phyloP scores from a whole-genome alignment of 2,888 invertebrate species.

The Drosophila longiperda region DNA sequence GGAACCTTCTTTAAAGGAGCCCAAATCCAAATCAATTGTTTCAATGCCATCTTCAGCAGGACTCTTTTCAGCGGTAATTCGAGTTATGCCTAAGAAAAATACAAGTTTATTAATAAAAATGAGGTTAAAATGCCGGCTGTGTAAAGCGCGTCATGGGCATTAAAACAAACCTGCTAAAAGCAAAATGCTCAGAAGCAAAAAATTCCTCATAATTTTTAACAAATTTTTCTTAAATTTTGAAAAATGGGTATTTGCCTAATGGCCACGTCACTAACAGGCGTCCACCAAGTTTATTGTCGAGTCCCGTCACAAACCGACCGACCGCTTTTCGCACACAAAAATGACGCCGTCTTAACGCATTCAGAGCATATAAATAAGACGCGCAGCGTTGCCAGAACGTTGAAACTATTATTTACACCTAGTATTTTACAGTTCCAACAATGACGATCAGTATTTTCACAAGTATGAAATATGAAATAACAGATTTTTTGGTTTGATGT shows the following conservation, averaged over 20 bases:
- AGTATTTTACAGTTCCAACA: conserved; percentile 37
- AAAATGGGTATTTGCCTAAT: conserved; percentile 37
- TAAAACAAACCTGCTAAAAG: conserved; percentile 79
- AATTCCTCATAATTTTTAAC: conserved; percentile 77
- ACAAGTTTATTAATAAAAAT: conserved; percentile 25
- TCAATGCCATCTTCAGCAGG: conserved; percentile 83
- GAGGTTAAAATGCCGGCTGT: conserved; percentile 69
- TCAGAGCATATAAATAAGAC: conserved; percentile 50
- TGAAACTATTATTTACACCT: conserved; percentile 9
- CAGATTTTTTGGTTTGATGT: not conserved
- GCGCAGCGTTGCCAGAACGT: conserved; percentile 33
- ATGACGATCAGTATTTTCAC: not conserved
- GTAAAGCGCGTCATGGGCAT: conserved; percentile 29
- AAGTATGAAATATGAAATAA: not conserved
- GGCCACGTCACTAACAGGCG: conserved; percentile 66
- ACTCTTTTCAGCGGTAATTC: conserved; percentile 74
- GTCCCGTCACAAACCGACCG: conserved; percentile 30
- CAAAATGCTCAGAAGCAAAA: conserved; percentile 78
- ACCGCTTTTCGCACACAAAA: conserved; percentile 54
- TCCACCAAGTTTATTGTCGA: conserved; percentile 11
- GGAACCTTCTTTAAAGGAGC: conserved; percentile 93
- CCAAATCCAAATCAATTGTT: conserved; percentile 91
- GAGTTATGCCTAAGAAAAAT: conserved; percentile 68
- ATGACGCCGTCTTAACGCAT: conserved; percentile 39
- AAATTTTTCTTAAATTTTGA: conserved; percentile 19